A percentile compares a stretch with the other conserved stretches of the same genome.
Conservation (phyloP, 2,113 vertebrate genomes). For the Hydrochoerus hydrochaeris region DNA sequence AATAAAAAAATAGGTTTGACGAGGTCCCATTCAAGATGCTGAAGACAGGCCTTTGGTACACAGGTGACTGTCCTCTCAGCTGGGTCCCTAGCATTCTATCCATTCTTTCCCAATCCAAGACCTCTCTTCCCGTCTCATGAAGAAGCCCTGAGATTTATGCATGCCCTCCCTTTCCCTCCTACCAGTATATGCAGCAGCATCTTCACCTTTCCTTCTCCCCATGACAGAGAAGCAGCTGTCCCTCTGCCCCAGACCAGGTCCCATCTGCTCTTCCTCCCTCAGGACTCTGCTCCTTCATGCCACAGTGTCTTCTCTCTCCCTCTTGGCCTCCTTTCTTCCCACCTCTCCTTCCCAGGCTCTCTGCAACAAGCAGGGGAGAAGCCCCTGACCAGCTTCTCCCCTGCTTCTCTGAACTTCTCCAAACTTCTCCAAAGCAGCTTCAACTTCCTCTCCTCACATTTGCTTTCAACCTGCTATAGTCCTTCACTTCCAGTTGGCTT, state of each 20-base stretch:
- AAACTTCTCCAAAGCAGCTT: not conserved
- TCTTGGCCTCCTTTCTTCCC: not conserved
- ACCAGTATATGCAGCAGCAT: not conserved
- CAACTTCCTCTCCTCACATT: not conserved
- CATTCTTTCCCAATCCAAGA: not conserved
- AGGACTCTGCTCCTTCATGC: not conserved
- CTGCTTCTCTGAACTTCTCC: constrained; percentile 12
- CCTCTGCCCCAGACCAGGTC: not conserved
- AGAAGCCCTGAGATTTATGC: not conserved
- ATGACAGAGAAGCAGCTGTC: no score
- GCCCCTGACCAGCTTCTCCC: not conserved
- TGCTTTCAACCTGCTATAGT: not conserved
- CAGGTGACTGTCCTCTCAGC: not conserved
- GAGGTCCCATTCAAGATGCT: rapidly evolving
- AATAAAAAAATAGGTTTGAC: not conserved
- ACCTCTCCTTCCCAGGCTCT: not conserved
- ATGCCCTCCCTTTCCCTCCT: not conserved
- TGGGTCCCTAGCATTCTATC: not conserved
- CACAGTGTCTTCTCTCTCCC: not conserved
- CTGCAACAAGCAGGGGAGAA: not conserved
- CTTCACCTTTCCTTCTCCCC: not conserved
- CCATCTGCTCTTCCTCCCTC: not conserved
- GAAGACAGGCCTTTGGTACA: not conserved
- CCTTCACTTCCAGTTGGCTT: not conserved
- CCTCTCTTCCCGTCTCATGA: not conserved